Evolutionary conservation across 2,888 invertebrate species (phyloP).

Genomic region (Cyaniris semiargus): DNA sequence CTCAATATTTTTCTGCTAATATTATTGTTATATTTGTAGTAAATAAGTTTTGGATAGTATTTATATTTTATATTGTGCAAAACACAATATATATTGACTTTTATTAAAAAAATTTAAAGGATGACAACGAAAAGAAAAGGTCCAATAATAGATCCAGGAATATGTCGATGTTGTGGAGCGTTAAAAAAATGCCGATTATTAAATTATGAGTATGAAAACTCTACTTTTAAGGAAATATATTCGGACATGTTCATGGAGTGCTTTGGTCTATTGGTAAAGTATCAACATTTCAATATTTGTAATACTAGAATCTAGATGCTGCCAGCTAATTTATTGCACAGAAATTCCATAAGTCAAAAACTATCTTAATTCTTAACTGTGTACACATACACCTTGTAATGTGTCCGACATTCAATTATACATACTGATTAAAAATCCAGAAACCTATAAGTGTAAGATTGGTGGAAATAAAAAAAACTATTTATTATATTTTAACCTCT

Average conservation of each 20-base stretch:
- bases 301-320: not conserved
- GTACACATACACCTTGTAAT: no score
- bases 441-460: no score
- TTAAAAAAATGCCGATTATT: slow-evolving; percentile 68
- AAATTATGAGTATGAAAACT: slow-evolving; percentile 65
- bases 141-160: slow-evolving; percentile 63
- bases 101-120: slow-evolving; percentile 46
- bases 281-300: not conserved
- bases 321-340: no score
- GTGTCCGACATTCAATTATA: no score
- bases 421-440: no score
- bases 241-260: slow-evolving; percentile 73
- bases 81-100: not conserved
- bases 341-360: no score
- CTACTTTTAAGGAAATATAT: slow-evolving; percentile 65
- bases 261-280: slow-evolving; percentile 65
- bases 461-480: no score
- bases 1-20: no score
- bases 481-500: no score
- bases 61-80: not conserved
- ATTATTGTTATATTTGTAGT: not conserved
- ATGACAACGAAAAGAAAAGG: slow-evolving; percentile 56
- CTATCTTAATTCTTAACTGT: no score
- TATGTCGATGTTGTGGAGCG: slow-evolving; percentile 67
- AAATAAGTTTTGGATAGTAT: not conserved